Conservation (phyloP, 2,113 vertebrate genomes). For the Lamprologus ornatipinnis region DNA sequence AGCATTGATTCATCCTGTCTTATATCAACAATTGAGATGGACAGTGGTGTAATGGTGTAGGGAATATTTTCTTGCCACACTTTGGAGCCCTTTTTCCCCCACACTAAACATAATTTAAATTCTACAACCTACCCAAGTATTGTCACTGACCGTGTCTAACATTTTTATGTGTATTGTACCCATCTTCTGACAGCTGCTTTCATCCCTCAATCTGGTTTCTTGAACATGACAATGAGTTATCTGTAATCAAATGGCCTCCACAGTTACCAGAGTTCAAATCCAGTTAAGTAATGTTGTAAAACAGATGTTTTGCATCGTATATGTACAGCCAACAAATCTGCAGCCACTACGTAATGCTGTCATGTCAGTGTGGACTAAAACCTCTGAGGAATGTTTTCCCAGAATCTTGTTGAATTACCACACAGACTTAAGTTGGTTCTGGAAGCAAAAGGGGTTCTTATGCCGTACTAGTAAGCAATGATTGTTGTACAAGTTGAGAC, state of each 20-base stretch:
- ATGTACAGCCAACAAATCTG: neutral
- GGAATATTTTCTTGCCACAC: neutral
- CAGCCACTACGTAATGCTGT: neutral
- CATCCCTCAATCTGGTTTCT: neutral
- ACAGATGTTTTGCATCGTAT: neutral
- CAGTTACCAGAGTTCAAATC: neutral
- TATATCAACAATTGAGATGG: neutral
- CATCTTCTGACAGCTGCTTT: neutral
- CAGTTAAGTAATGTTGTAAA: neutral
- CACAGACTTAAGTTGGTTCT: rapidly evolving
- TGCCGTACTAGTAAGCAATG: neutral
- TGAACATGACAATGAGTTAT: neutral
- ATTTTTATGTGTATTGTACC: neutral
- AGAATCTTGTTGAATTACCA: neutral
- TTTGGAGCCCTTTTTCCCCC: rapidly evolving
- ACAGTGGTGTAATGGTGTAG: neutral
- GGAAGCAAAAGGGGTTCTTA: neutral
- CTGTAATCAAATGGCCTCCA: neutral
- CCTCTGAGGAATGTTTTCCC: neutral
- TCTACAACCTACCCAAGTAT: neutral
- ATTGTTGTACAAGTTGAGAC: neutral
- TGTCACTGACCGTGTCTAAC: neutral
- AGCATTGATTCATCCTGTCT: neutral
- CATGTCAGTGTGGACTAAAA: neutral
- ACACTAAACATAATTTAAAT: neutral